phyloP scores from a whole-genome alignment of 2,797 vertebrate species.

The Meriones psammophilus region DNA sequence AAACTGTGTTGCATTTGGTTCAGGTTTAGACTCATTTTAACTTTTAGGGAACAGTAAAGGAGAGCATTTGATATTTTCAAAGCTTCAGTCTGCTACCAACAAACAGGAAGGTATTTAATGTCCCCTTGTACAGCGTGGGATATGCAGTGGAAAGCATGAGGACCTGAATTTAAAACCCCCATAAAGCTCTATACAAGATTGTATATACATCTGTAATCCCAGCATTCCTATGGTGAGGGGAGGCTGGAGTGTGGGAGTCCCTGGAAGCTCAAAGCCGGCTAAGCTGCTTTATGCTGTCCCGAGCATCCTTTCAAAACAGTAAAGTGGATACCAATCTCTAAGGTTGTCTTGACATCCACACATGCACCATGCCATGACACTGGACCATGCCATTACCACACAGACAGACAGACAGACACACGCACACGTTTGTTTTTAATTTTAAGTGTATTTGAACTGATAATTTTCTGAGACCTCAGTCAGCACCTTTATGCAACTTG shows the following conservation, averaged over 20 bases:
- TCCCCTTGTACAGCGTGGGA: not conserved
- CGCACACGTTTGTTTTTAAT: not conserved
- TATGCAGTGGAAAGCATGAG: not conserved
- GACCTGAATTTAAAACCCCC: not conserved
- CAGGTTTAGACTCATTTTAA: not conserved
- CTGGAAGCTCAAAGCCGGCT: not conserved
- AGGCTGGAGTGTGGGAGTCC: not conserved
- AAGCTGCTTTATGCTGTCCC: not conserved
- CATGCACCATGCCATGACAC: not conserved
- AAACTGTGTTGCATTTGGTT: not conserved
- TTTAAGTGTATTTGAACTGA: slow-evolving; percentile 5
- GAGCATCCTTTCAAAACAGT: not conserved
- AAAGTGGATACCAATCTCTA: no score
- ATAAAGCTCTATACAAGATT: not conserved
- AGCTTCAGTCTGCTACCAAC: not conserved
- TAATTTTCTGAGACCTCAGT: slow-evolving; percentile 40
- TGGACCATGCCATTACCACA: not conserved
- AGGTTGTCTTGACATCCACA: not conserved
- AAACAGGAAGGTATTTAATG: not conserved
- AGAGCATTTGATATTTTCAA: slow-evolving; percentile 10
- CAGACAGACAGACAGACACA: not conserved
- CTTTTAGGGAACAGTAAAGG: not conserved
- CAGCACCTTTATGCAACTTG: not conserved
- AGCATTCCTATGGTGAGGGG: no score
- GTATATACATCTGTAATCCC: not conserved